Evolutionary conservation across 2,113 vertebrate species (phyloP).

Genomic region (Siniperca chuatsi): DNA sequence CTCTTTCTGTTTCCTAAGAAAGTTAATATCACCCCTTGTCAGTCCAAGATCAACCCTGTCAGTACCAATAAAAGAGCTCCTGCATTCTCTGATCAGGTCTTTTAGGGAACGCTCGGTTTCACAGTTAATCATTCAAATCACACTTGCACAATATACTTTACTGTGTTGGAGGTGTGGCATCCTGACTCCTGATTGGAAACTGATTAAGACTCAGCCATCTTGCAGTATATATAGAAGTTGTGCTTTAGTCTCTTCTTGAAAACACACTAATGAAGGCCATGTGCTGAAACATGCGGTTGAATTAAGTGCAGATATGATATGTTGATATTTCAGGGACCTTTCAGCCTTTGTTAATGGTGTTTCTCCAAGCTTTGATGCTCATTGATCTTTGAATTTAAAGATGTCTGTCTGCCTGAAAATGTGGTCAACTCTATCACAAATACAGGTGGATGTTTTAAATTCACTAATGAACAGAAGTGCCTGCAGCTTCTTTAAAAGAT

Average conservation of each 20-base stretch:
- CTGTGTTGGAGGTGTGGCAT: background rate
- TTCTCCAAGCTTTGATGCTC: background rate
- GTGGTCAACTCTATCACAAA: background rate
- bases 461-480: background rate
- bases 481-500: background rate
- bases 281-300: background rate
- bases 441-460: conserved; percentile 5
- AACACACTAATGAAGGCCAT: background rate
- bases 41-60: no score
- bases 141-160: background rate
- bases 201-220: background rate
- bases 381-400: conserved; percentile 7
- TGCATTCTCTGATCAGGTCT: no score
- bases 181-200: background rate
- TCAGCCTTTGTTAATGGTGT: background rate
- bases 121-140: no score
- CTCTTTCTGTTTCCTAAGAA: no score
- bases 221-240: no score
- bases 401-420: background rate
- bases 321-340: background rate
- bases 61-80: no score
- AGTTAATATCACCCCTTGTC: no score
- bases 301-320: background rate
- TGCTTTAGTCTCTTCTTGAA: background rate
- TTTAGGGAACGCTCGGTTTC: no score